Evolutionary conservation across 2,113 vertebrate genomes (phyloP).

Genomic region (Mesoclemmys tuberculata): DNA sequence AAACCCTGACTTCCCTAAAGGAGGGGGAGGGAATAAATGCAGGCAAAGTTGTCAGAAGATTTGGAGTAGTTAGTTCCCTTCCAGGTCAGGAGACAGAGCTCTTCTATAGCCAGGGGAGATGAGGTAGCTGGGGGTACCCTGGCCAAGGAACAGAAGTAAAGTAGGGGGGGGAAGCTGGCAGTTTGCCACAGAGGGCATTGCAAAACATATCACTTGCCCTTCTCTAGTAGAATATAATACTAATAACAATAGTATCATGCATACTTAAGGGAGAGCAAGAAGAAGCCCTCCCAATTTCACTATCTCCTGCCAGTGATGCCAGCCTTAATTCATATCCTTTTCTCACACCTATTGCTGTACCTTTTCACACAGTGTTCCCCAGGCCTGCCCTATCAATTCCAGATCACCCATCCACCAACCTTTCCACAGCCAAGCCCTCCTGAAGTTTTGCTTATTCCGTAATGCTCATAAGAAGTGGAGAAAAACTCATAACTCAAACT

Average conservation of each 20-base stretch:
- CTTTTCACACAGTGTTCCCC: neutral
- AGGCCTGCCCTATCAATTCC: neutral
- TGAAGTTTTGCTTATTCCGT: neutral
- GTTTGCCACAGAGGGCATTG: neutral
- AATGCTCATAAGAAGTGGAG: neutral
- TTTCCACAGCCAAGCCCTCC: neutral
- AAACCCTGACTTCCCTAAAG: too few species aligned
- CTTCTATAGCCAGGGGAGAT: too few species aligned
- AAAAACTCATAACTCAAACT: neutral
- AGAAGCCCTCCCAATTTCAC: neutral
- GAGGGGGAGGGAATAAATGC: too few species aligned
- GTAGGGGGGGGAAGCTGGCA: too few species aligned
- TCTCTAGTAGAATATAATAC: neutral
- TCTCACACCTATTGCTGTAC: neutral
- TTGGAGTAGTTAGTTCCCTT: too few species aligned
- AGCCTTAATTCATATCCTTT: neutral
- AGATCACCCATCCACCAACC: neutral
- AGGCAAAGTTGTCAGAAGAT: too few species aligned
- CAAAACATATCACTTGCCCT: neutral
- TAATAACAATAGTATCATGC: neutral
- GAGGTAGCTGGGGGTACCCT: too few species aligned
- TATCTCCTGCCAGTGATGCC: neutral
- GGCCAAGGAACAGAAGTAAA: too few species aligned
- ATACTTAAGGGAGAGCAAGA: neutral
- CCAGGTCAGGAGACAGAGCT: too few species aligned